Base-by-base conservation (phyloP, 2,888 invertebrate species). In the Myopa testacea region DNA sequence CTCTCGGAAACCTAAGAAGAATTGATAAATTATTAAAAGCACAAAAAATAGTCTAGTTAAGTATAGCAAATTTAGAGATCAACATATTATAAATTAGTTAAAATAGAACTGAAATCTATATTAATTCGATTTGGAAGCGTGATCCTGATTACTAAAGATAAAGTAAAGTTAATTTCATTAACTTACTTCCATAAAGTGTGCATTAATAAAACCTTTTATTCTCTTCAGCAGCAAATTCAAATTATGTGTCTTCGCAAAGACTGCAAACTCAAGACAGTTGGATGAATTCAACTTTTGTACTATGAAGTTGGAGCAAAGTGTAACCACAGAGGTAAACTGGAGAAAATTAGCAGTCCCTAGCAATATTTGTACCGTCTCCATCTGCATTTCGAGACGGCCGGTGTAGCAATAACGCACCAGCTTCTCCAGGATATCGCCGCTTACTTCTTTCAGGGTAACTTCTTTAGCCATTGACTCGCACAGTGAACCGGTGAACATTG, bases 401-500 rank as follows among this genome's bases (percentile, higher is more conserved):
- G 65, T 65, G 65, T 65, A 65, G 16, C 65, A 65, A 12, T 65
- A 65, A 65, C 38, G 38, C 3, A 65, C 65, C 6, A 65, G 8
- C 10, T 14, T 38, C 34, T 38, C 65, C 3, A 65, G 65, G 38
- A 34, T 37, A 37, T 65, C 34, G 8, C 65, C 38, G 38, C 4
- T 38, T 26, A 65, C 12, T 5, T 38, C 38, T 34, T 37, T 38
- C 4, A 65, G 37, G 4, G 37, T 37, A 4, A 65, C 38, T 38
- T 65, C 65, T 2, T 65, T 65, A 3, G 34, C 37, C 4, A 4
- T 65, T 38, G 65, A 65, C 65, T 65, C 65, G 8, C 37, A 8
- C 4, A 12, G 37, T 14, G 65, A 38, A 12, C 65, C 65, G 65
- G 65, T 65, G 34, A 65, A 65, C 65, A 65, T 65, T 65, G 65